Evolutionary conservation across 2,888 invertebrate genomes (phyloP), one percentile per base, ranked within the genome.

Genomic region (Nephrotoma appendiculata): DNA sequence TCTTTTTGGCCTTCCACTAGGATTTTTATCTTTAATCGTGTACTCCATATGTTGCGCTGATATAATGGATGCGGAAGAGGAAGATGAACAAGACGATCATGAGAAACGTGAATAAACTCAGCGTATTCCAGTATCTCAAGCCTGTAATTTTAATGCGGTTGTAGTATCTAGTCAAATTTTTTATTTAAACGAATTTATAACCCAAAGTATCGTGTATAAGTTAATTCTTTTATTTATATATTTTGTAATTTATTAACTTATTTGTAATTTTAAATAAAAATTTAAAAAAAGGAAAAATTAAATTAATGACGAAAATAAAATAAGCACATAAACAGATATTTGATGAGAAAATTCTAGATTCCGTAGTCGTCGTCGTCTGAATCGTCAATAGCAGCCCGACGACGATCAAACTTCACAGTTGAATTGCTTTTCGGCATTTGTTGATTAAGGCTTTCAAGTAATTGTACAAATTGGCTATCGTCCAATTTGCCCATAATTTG

Each of bases 31-130:
- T 41, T 94, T 99, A 31, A 98, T 99, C 89, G 95, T 98, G 90
- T 99, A 99, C 91, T 98, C 98, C 1, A 95, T 98, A 88, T 99
- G 98, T 92, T 99, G 99, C 91, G 96, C 98, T 86, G 99, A 99
- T 91, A 97, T 99, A 89, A 92, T 98, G 88, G 98, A 98, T 91
- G 97, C 97, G 0, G 95, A 96, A 85, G 97, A 97, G 87, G 96
- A 96, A 87, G 96, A 96, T 0, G 89, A 89, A 1, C 90, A 90
- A 57, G 91, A 91, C 71, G 90, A 90, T 45, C 93, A 93, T 88
- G 92, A 92, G 87, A 93, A 93, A 89, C 92, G 92, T 87, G 93
- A 93, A 88, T 93, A 91, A 89, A 86, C 43, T 85, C 44, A 31
- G 11, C 86, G 41, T 41, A 42, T 31, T 42, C 42, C 41, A 71